Percentiles rank a stretch among this genome's conserved stretches.
phyloP scores from a whole-genome alignment of 2,888 invertebrate genomes.

The Vesta saturnalis region DNA sequence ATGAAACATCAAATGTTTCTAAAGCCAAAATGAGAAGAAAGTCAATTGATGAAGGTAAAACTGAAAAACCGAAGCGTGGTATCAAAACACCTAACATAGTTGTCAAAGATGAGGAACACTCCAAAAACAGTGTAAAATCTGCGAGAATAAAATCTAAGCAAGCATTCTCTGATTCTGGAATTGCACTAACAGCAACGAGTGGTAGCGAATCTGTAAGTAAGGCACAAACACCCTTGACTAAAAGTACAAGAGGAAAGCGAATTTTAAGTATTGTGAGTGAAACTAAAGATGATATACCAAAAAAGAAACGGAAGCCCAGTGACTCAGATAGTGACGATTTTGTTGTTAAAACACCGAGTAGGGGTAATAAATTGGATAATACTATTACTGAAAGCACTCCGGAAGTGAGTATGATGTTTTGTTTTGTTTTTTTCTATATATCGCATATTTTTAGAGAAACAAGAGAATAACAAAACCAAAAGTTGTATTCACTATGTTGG shows the following conservation, averaged over 20 bases:
- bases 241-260: background rate
- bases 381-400: background rate
- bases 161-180: too few relatives aligned
- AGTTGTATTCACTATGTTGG: slow-evolving; percentile 60
- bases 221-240: background rate
- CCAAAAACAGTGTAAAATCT: too few relatives aligned
- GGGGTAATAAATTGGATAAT: background rate
- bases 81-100: too few relatives aligned
- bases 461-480: slow-evolving; percentile 55
- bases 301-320: background rate
- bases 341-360: background rate
- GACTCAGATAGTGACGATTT: background rate
- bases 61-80: too few relatives aligned
- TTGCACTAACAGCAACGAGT: too few relatives aligned
- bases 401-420: background rate
- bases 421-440: background rate
- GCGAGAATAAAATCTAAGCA: too few relatives aligned
- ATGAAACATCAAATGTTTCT: too few relatives aligned
- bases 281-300: background rate
- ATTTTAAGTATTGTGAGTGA: background rate
- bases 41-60: too few relatives aligned
- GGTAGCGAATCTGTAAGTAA: background rate
- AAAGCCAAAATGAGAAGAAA: too few relatives aligned
- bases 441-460: slow-evolving; percentile 45
- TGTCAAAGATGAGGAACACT: too few relatives aligned